Percentiles rank a stretch among this genome's conserved stretches.
Evolutionary conservation across 2,113 vertebrate genomes (phyloP).

Genomic region (zebrafish (Danio rerio)): GRCz12tu NC_133196.1:18519001-18519500

Average conservation of each 20-base stretch:
- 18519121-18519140: too few relatives aligned
- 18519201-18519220: conserved; percentile 87
- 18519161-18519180: conserved; percentile 94
- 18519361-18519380: conserved; percentile 89
- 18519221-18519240: conserved; percentile 84
- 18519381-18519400: conserved; percentile 79
- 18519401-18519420: neutral
- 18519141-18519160: neutral
- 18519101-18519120: too few relatives aligned
- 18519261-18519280: conserved; percentile 94
- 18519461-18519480: neutral
- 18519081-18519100: too few relatives aligned
- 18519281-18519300: conserved; percentile 90
- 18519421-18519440: too few relatives aligned
- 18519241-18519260: conserved; percentile 95
- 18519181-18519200: conserved; percentile 96
- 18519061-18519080: too few relatives aligned
- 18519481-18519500: too few relatives aligned
- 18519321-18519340: conserved; percentile 86
- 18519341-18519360: conserved; percentile 89
- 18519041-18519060: too few relatives aligned
- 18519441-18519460: neutral
- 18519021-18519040: too few relatives aligned
- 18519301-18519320: conserved; percentile 96
- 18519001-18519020: too few relatives aligned